These are phyloP conservation scores for Indri indri DNA, from an alignment of 2,113 vertebrate species.

Conservation along the genomic window DNA sequence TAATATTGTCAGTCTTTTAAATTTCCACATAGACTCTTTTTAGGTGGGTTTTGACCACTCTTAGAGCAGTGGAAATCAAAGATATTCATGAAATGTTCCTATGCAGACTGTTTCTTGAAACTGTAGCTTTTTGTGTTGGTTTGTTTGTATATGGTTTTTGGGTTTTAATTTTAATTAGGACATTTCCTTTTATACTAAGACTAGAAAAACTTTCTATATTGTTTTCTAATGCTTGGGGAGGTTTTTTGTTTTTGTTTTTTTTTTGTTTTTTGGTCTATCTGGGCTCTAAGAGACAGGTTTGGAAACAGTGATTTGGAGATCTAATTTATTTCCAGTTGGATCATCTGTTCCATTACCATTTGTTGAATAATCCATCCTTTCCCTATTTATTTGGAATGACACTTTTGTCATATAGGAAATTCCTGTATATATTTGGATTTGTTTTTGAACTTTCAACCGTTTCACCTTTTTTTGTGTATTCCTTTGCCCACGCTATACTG, in stretches of 20 bases:
- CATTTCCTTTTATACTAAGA: background rate
- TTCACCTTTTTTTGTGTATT: background rate
- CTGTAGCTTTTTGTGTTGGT: background rate
- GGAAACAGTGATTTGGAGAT: background rate
- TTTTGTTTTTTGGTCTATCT: background rate
- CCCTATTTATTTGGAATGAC: background rate
- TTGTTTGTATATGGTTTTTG: background rate
- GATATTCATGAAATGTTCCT: background rate
- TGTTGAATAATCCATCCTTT: background rate
- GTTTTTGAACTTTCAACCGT: background rate
- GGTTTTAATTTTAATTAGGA: background rate
- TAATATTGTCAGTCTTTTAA: background rate
- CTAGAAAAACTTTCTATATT: background rate
- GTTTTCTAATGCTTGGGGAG: background rate
- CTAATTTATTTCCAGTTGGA: background rate
- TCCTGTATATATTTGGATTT: background rate
- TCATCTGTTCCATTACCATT: background rate
- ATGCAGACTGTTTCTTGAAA: background rate
- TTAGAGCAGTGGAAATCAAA: background rate
- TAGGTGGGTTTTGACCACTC: background rate
- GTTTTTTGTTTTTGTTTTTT: background rate
- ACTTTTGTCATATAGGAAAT: background rate
- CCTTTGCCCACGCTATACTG: background rate
- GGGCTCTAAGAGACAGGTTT: background rate
- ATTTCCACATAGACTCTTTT: background rate